phyloP scores from a whole-genome alignment of 2,888 invertebrate species.

The Polydrusus cervinus region DNA sequence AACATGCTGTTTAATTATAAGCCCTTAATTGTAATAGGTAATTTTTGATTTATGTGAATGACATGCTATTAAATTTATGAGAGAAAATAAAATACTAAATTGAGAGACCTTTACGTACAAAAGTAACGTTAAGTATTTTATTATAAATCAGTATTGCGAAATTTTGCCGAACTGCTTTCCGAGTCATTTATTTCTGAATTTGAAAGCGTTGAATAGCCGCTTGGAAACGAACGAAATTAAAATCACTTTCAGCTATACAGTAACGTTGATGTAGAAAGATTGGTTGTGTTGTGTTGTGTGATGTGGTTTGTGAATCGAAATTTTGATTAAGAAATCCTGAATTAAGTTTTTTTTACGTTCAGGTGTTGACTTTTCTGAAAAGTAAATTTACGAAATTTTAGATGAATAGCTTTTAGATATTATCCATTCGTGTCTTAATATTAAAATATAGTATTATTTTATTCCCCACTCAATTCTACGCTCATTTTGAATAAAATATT shows the following conservation, averaged over 20 bases:
- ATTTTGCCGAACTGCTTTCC: conserved; percentile 12
- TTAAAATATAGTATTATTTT: no score
- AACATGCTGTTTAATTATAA: no score
- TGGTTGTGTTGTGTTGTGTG: background rate
- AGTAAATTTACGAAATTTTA: no score
- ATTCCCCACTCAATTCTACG: no score
- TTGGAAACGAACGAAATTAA: conserved; percentile 13
- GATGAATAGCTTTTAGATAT: no score
- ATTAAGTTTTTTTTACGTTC: background rate
- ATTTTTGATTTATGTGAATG: no score
- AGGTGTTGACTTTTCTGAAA: background rate
- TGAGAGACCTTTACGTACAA: background rate
- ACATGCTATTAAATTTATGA: background rate
- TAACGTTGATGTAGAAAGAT: background rate
- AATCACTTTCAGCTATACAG: background rate
- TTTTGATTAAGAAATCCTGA: background rate
- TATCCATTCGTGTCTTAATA: no score
- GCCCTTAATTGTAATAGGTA: no score
- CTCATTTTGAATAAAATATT: no score
- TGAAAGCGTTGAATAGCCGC: background rate
- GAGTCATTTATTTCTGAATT: conserved; percentile 10
- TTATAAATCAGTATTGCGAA: background rate
- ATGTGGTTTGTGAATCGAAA: no score
- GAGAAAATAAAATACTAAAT: background rate
- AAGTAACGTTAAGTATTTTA: background rate